Evolutionary conservation across 2,888 invertebrate genomes (phyloP), one percentile per base, ranked within the genome.

Genomic region (Noctua janthina): DNA sequence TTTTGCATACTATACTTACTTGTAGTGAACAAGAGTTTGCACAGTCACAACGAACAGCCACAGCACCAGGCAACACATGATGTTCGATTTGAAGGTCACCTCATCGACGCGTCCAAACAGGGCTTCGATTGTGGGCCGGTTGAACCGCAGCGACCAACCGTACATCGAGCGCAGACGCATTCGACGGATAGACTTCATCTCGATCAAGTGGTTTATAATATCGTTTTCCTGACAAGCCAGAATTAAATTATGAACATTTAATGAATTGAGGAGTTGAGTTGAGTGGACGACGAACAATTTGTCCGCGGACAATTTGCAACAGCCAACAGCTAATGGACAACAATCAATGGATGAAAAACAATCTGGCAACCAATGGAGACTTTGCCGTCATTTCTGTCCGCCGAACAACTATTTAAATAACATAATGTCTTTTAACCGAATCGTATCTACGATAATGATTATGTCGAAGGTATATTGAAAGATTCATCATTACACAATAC

Each of bases 41-140:
- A 98, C 98, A 75, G 98, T 96, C 3, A 98, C 98, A 72, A 99
- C 98, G 93, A 99, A 98, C 70, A 99, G 95, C 99, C 99, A 99
- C 85, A 99, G 98, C 89, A 99, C 98, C 93, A 99, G 98, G 91
- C 99, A 99, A 95, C 99, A 99, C 93, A 99, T 97, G 97, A 99
- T 98, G 94, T 99, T 99, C 23, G 99, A 99, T 93, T 99, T 99
- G 96, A 99, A 99, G 98, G 99, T 99, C 90, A 98, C 98, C 95
- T 99, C 99, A 78, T 99, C 98, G 78, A 99, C 97, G 92, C 98
- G 98, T 85, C 98, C 98, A 94, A 99, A 99, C 97, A 98, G 98
- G 35, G 97, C 96, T 95, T 99, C 99, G 92, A 99, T 98, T 35
- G 98, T 97, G 51, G 97, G 96, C 85, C 98, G 98, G 82, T 98